Conservation (phyloP, 1,140 invertebrate species). For the Drosophila tsacasi region DNA sequence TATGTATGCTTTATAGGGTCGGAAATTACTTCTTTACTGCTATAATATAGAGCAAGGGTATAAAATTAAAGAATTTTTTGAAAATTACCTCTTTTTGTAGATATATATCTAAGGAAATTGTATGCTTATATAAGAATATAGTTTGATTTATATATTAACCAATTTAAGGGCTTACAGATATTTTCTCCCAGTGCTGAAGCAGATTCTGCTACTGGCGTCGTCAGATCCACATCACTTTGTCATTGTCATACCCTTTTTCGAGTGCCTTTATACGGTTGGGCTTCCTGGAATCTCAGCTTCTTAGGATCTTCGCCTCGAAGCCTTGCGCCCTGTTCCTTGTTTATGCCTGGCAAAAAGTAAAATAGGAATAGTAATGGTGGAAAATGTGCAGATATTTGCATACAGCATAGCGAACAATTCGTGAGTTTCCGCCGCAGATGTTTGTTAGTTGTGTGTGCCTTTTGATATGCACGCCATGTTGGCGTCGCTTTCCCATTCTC, state of each 20-base stretch:
- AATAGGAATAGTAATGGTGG: slow-evolving; percentile 10
- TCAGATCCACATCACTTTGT: slow-evolving; percentile 77
- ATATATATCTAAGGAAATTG: too few species aligned
- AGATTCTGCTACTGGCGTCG: slow-evolving; percentile 55
- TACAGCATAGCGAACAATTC: slow-evolving; percentile 36
- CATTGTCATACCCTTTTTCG: slow-evolving; percentile 79
- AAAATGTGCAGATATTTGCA: slow-evolving; percentile 63
- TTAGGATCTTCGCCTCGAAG: slow-evolving; percentile 22
- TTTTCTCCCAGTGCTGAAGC: background rate
- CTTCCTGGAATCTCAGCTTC: slow-evolving; percentile 55
- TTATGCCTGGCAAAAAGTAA: slow-evolving; percentile 34
- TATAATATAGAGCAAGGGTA: too few species aligned
- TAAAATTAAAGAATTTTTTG: too few species aligned
- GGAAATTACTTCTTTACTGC: too few species aligned
- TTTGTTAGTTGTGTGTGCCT: slow-evolving; percentile 64
- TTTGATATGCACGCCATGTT: slow-evolving; percentile 68
- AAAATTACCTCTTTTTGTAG: too few species aligned
- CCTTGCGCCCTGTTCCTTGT: slow-evolving; percentile 35
- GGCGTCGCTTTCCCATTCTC: slow-evolving; percentile 24
- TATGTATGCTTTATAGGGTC: too few species aligned
- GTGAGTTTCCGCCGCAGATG: slow-evolving; percentile 58
- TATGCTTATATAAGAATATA: too few species aligned
- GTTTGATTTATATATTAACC: too few species aligned
- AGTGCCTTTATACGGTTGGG: slow-evolving; percentile 43
- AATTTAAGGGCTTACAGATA: too few species aligned